phyloP scores from a whole-genome alignment of 2,888 invertebrate species.

The Campoletis raptor region DNA sequence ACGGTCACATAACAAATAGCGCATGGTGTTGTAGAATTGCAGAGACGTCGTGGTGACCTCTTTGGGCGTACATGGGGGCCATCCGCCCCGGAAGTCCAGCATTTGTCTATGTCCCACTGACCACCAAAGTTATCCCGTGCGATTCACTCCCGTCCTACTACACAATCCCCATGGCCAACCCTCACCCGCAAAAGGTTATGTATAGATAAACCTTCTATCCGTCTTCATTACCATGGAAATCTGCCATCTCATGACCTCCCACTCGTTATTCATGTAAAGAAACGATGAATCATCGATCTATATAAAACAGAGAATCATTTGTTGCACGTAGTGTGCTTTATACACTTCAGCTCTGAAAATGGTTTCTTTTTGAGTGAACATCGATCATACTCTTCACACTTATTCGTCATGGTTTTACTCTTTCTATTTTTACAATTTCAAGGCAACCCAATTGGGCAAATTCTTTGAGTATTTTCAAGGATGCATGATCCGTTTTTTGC shows the following conservation, averaged over 20 bases:
- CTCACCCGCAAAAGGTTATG: conserved; percentile 6
- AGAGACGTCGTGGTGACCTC: conserved; percentile 75
- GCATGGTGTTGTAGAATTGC: conserved; percentile 58
- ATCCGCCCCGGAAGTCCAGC: conserved; percentile 73
- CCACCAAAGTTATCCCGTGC: conserved; percentile 51
- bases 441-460: not conserved
- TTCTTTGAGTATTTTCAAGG: not conserved
- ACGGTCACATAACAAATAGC: conserved; percentile 59
- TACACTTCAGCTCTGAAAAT: conserved; percentile 6
- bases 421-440: not conserved
- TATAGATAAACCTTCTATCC: conserved; percentile 14
- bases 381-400: conserved; percentile 27
- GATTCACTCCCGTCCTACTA: conserved; percentile 47
- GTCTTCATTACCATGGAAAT: conserved; percentile 30
- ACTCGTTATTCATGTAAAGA: conserved; percentile 51
- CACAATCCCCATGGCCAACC: conserved; percentile 10
- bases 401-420: not conserved
- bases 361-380: conserved; percentile 14
- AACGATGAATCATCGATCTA: conserved; percentile 56
- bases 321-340: conserved; percentile 11
- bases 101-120: conserved; percentile 74
- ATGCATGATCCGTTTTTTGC: not conserved
- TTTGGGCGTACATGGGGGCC: conserved; percentile 63
- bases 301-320: conserved; percentile 54
- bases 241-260: conserved; percentile 50